phyloP scores from a whole-genome alignment of 1,140 invertebrate species.

The Battus philenor region DNA sequence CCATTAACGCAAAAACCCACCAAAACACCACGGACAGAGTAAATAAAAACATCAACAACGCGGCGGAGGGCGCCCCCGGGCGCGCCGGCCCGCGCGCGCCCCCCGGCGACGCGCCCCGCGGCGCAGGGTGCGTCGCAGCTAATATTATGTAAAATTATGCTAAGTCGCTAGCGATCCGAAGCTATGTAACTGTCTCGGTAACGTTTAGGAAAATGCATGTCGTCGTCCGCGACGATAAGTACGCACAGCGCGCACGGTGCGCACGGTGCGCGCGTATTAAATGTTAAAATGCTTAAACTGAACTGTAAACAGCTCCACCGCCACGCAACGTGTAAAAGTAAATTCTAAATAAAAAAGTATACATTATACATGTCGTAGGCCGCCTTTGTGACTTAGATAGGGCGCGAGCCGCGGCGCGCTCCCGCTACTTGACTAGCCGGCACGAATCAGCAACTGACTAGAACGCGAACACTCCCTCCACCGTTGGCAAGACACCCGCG shows the following conservation, averaged over 20 bases:
- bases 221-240: constrained; percentile 34
- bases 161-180: constrained; percentile 64
- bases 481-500: constrained; percentile 59
- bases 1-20: constrained; percentile 11
- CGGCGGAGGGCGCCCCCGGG: constrained; percentile 14
- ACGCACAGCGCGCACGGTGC: constrained; percentile 24
- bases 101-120: constrained; percentile 26
- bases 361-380: constrained; percentile 56
- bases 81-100: too few relatives aligned
- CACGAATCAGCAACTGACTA: constrained; percentile 70
- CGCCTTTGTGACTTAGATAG: constrained; percentile 66
- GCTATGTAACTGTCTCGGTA: constrained; percentile 64
- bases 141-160: constrained; percentile 55
- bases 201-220: constrained; percentile 51
- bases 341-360: constrained; percentile 52
- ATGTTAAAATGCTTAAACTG: constrained; percentile 57
- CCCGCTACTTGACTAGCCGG: constrained; percentile 64
- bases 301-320: constrained; percentile 49
- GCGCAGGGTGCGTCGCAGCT: not conserved
- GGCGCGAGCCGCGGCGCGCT: constrained; percentile 6
- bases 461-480: constrained; percentile 65
- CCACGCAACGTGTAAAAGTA: constrained; percentile 35
- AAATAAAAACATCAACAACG: constrained; percentile 47
- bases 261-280: too few relatives aligned
- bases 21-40: constrained; percentile 24